Evolutionary conservation across 1,140 invertebrate species (phyloP).

Genomic region (Penaeus indicus): DNA sequence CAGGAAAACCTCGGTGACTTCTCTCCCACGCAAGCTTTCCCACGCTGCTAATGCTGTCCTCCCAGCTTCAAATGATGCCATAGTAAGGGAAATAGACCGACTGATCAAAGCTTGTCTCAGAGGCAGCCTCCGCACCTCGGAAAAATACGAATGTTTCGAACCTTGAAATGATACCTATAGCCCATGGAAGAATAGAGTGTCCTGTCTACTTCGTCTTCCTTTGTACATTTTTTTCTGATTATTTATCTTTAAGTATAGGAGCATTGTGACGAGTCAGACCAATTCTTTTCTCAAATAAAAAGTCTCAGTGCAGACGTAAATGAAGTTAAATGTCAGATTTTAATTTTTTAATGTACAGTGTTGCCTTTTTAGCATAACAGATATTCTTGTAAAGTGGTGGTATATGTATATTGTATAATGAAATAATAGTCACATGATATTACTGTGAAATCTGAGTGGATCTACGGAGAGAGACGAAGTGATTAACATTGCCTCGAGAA

Average conservation of each 20-base stretch:
- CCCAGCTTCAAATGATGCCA: background rate
- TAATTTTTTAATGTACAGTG: no score
- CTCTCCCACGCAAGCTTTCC: conserved; percentile 46
- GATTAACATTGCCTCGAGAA: no score
- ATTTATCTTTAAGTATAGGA: background rate
- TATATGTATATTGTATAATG: no score
- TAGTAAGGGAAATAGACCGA: background rate
- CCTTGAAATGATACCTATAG: background rate
- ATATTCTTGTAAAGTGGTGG: no score
- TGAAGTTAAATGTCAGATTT: no score
- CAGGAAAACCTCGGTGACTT: conserved; percentile 45
- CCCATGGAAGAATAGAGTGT: background rate
- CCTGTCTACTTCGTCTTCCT: background rate
- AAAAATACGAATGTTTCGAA: background rate
- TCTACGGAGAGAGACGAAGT: no score
- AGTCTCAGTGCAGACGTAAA: no score
- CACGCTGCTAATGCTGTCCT: background rate
- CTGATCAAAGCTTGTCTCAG: background rate
- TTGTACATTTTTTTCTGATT: background rate
- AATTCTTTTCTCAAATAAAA: no score
- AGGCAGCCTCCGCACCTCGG: background rate
- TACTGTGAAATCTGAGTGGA: no score
- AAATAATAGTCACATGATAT: no score
- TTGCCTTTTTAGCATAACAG: no score
- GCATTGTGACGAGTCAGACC: no score